Evolutionary conservation across 2,797 vertebrate genomes (phyloP).

Genomic region (Oceanodroma leucorhoa): DNA sequence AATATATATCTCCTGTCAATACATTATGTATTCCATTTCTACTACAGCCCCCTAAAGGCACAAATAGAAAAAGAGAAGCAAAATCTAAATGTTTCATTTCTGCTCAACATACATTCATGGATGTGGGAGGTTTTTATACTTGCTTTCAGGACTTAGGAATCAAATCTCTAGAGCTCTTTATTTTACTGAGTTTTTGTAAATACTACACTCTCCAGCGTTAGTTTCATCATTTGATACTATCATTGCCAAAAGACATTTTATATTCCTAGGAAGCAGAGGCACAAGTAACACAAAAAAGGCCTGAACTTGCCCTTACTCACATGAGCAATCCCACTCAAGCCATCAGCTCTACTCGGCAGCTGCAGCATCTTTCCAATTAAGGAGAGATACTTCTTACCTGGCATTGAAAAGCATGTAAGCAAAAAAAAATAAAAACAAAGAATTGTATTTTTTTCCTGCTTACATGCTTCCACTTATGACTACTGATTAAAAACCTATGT

Average conservation of each 20-base stretch:
- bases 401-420: not conserved
- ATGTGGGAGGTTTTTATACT: conserved; percentile 18
- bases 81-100: conserved; percentile 70
- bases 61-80: conserved; percentile 59
- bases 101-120: conserved; percentile 55
- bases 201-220: conserved; percentile 24
- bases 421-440: not conserved
- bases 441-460: not conserved
- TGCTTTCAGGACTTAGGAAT: conserved; percentile 42
- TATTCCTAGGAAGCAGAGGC: not conserved
- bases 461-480: not conserved
- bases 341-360: not conserved
- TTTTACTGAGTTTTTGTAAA: conserved; percentile 56
- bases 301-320: not conserved
- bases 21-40: conserved; percentile 73
- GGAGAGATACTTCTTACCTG: not conserved
- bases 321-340: not conserved
- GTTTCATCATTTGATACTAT: not conserved
- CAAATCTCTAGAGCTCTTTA: conserved; percentile 37
- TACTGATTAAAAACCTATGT: not conserved
- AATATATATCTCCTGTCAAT: conserved; percentile 76
- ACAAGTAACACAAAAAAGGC: not conserved
- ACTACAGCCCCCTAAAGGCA: conserved; percentile 72
- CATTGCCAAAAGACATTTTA: not conserved
- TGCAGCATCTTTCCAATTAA: not conserved